These are phyloP conservation scores for Octodon degus DNA, from an alignment of 2,113 vertebrate genomes.

Conservation along the genomic window DNA sequence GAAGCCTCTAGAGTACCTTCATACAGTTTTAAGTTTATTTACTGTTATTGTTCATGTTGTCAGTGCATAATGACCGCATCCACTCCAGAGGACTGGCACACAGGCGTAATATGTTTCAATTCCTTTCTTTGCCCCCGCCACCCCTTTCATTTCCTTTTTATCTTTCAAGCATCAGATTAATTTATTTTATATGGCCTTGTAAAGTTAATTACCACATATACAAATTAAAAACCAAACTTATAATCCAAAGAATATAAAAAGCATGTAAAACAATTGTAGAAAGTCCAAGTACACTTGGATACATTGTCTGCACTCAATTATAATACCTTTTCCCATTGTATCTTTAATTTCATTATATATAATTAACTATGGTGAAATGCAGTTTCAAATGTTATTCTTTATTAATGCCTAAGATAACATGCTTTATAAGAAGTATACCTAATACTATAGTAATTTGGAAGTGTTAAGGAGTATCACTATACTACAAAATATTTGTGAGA, in stretches of 20 bases:
- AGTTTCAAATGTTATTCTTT: neutral
- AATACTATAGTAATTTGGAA: slow-evolving; percentile 5
- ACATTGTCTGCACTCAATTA: neutral
- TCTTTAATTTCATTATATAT: neutral
- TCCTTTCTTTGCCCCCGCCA: neutral
- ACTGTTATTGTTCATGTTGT: neutral
- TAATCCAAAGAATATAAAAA: neutral
- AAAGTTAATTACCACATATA: neutral
- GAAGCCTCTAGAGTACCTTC: neutral
- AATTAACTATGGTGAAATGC: neutral
- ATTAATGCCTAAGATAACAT: neutral
- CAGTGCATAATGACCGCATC: neutral
- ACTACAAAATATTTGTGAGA: neutral
- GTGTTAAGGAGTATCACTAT: neutral
- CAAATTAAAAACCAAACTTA: neutral
- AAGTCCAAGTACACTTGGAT: neutral
- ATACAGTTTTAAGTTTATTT: neutral
- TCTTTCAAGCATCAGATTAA: neutral
- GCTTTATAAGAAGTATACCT: neutral
- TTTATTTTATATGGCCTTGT: neutral
- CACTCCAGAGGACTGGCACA: neutral
- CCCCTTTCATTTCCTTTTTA: neutral
- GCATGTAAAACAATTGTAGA: neutral
- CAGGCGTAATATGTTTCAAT: neutral
- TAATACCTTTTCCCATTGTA: neutral